Conservation (phyloP, 1,140 invertebrate species). For the Saccostrea cuccullata region DNA sequence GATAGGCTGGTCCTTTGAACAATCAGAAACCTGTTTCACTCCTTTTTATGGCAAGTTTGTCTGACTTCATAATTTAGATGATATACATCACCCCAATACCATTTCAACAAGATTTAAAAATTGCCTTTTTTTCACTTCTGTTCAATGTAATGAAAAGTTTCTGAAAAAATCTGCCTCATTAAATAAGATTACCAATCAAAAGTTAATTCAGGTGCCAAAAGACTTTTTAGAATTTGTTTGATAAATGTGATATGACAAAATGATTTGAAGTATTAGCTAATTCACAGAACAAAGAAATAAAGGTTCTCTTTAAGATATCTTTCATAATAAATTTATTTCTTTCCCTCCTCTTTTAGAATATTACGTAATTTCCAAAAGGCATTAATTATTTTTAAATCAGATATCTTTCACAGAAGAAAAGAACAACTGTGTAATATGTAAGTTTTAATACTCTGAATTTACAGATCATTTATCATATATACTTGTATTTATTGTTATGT, state of each 20-base stretch:
- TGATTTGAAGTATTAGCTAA: constrained; percentile 1
- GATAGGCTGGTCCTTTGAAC: neutral
- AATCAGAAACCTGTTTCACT: constrained; percentile 5
- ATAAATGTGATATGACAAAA: constrained; percentile 1
- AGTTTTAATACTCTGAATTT: too few species aligned
- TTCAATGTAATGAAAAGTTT: neutral
- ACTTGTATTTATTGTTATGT: too few species aligned
- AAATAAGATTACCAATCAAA: neutral
- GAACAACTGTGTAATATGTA: too few species aligned
- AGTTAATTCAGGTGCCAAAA: neutral
- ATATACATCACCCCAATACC: constrained; percentile 7
- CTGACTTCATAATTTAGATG: neutral
- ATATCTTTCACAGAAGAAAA: neutral
- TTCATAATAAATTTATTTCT: neutral
- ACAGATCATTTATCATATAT: too few species aligned
- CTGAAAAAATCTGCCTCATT: neutral
- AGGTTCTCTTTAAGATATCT: neutral
- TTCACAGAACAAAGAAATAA: neutral
- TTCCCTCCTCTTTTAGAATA: neutral
- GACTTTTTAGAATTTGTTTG: neutral
- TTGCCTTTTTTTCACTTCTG: neutral
- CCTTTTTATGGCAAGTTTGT: neutral
- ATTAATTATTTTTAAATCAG: neutral
- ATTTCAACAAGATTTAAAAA: neutral
- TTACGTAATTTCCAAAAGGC: neutral